Evolutionary conservation across 2,113 vertebrate species (phyloP), one percentile per base, ranked within the genome.

Genomic region (Poeciliopsis occidentalis): DNA sequence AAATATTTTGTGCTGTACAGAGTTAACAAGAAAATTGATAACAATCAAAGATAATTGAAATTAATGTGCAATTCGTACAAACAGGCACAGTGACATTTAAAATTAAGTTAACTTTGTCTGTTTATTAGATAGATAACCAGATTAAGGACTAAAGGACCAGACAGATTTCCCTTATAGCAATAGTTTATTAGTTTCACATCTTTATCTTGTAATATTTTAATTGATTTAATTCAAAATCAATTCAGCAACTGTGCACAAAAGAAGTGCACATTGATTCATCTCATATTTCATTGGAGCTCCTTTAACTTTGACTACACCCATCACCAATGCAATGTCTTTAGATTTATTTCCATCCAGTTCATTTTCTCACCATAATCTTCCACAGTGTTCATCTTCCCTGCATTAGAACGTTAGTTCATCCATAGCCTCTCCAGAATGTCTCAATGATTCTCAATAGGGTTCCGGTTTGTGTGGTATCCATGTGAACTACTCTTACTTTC

Each of bases 1-100:
- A 73, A 78, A 37, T 74, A 76, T 81, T 83, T 60, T 75, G 26
- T 83, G 76, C 64, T 77, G 73, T 47, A 69, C 24, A 15, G 12
- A 60, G 26, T 74, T 73, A 68, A 31, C 7, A 37, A 12, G 24
- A 37, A 37, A 60, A 32, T 0, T 76, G 66, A 4, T 57, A 31
- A 67, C 60, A 44, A 37, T 71, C 64, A 12, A 75, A 67, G 12
- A 29, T 32, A 22, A 60, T 30, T 60, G 4, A 1, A 15, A 27
- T 27, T 39, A 26, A 71, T 11, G 44, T 12, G 19, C 31, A 26
- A 30, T 39, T 10, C 1, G 8, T 69, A 69, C 8, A 64, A 69
- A 69, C 22, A 41, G 7, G 32, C 24, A 70, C 19, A 24, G 1
- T 7, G 47, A 57, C 4, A 68, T 47, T 51, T 51, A 5, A 60